Conservation (phyloP, 2,888 invertebrate species). For the Dicycla oo region DNA sequence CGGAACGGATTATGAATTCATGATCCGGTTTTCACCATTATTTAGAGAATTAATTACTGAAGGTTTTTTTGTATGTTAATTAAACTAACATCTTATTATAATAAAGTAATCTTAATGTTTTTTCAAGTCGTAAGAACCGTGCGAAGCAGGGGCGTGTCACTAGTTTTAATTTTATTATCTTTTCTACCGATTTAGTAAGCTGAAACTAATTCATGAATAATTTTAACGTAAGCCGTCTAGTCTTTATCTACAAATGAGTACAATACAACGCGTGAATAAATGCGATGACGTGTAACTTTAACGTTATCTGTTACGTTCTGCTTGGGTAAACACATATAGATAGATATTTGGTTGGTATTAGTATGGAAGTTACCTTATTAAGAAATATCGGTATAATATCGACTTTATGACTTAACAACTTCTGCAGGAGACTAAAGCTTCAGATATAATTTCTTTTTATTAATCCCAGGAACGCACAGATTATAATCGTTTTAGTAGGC, state of each 20-base stretch:
- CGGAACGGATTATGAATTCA: no score
- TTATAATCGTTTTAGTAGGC: no score
- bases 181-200: not conserved
- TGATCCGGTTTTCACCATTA: no score
- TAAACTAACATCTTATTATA: no score
- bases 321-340: constrained; percentile 7
- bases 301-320: constrained; percentile 45
- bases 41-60: no score
- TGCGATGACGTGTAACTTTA: constrained; percentile 40
- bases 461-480: no score
- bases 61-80: no score
- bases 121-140: no score
- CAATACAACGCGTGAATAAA: constrained; percentile 23
- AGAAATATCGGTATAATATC: not conserved
- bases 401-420: not conserved
- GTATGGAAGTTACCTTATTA: not conserved
- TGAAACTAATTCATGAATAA: not conserved
- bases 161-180: no score
- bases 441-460: no score
- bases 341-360: not conserved
- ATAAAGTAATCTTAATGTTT: no score
- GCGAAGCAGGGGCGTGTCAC: no score
- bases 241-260: constrained; percentile 21
- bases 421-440: not conserved
- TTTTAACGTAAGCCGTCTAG: constrained; percentile 8